phyloP scores from a whole-genome alignment of 2,888 invertebrate species.

The Blera fallax region DNA sequence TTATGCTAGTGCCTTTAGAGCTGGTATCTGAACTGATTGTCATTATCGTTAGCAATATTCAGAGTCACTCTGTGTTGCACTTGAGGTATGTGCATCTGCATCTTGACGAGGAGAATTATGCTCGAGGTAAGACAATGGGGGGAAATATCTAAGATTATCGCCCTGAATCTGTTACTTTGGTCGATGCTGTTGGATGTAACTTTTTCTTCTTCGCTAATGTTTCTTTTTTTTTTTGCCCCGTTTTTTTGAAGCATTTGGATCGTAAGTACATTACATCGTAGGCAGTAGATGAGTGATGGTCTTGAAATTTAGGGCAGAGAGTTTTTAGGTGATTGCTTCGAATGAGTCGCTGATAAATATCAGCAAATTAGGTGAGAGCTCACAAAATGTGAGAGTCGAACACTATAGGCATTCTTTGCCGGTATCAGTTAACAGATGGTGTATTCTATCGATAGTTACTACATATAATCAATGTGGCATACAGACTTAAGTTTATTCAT shows the following conservation, averaged over 20 bases:
- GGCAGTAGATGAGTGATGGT: constrained; percentile 1
- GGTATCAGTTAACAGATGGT: not conserved
- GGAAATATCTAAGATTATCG: constrained; percentile 36
- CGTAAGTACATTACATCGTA: not conserved
- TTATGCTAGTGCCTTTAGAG: not conserved
- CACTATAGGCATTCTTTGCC: not conserved
- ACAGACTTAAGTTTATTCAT: too few species aligned
- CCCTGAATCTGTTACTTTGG: constrained; percentile 28
- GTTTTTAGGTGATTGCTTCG: constrained; percentile 13
- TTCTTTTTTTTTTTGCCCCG: not conserved
- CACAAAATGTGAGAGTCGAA: not conserved
- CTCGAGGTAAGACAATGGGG: constrained; percentile 5
- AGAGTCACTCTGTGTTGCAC: constrained; percentile 42
- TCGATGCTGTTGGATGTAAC: constrained; percentile 23
- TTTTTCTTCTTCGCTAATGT: constrained; percentile 39
- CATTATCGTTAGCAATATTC: constrained; percentile 53
- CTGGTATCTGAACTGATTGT: constrained; percentile 28
- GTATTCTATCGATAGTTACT: too few species aligned
- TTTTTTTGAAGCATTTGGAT: constrained; percentile 6
- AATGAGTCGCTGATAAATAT: not conserved
- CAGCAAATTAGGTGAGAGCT: not conserved
- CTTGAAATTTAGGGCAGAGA: constrained; percentile 32
- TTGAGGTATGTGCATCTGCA: constrained; percentile 14
- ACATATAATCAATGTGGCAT: too few species aligned
- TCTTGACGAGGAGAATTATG: not conserved